Conservation (phyloP, 1,140 invertebrate species). For the Battus philenor region DNA sequence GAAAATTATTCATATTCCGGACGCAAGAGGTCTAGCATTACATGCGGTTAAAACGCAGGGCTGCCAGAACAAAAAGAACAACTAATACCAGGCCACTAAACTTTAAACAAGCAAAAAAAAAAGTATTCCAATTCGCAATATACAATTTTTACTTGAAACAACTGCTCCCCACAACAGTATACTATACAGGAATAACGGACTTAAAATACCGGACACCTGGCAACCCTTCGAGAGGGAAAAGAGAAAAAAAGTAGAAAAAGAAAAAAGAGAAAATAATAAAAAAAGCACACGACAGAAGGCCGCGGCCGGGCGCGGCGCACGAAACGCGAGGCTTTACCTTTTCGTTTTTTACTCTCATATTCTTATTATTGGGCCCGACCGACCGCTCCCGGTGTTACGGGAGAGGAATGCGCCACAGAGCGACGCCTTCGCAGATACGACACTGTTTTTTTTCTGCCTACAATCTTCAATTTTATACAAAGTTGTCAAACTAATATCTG, state of each 20-base stretch:
- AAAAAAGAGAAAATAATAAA: conserved; percentile 32
- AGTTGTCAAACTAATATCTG: too few species aligned
- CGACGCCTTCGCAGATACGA: conserved; percentile 35
- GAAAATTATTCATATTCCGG: conserved; percentile 44
- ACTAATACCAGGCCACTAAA: conserved; percentile 5
- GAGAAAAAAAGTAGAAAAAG: conserved; percentile 28
- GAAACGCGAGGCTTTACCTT: conserved; percentile 52
- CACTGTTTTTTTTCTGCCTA: conserved; percentile 25
- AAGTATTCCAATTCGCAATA: conserved; percentile 8
- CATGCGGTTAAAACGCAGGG: conserved; percentile 44
- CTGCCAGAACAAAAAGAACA: conserved; percentile 10
- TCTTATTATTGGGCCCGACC: conserved; percentile 66
- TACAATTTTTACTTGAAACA: conserved; percentile 14
- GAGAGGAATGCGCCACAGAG: conserved; percentile 66
- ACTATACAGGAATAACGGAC: conserved; percentile 15
- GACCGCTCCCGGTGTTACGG: conserved; percentile 71
- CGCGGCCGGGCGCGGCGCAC: conserved; percentile 45
- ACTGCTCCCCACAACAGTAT: conserved; percentile 6
- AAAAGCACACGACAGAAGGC: conserved; percentile 60
- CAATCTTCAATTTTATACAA: too few species aligned
- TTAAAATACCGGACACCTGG: conserved; percentile 23
- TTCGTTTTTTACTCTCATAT: conserved; percentile 71
- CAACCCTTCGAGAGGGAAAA: conserved; percentile 29
- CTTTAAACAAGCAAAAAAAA: conserved; percentile 1
- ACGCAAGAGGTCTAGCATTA: conserved; percentile 59